phyloP scores from a whole-genome alignment of 2,888 invertebrate species.

The Drosophila cracens region DNA sequence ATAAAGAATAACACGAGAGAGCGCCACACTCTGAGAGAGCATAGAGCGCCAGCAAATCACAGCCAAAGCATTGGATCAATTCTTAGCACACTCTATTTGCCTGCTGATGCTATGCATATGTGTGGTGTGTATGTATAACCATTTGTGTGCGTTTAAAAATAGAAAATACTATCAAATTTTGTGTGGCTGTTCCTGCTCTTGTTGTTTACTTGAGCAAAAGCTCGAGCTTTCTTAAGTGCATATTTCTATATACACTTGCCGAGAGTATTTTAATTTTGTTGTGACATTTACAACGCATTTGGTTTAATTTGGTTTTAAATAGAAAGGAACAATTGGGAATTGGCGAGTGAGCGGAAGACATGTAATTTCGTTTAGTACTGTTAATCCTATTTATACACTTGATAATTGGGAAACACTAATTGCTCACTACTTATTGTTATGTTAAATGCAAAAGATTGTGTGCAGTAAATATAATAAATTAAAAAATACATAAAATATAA shows the following conservation, averaged over 20 bases:
- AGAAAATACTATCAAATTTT: conserved; percentile 7
- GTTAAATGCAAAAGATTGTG: neutral
- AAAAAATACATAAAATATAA: neutral
- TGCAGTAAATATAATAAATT: neutral
- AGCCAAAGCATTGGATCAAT: neutral
- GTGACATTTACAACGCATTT: neutral
- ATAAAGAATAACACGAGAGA: neutral
- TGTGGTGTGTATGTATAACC: neutral
- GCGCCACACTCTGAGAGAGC: neutral
- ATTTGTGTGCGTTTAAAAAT: conserved; percentile 27
- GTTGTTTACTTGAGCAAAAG: neutral
- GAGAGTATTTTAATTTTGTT: neutral
- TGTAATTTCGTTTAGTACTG: neutral
- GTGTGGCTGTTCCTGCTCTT: neutral
- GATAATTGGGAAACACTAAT: neutral
- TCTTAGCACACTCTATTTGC: neutral
- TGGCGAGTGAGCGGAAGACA: neutral
- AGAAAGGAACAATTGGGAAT: neutral
- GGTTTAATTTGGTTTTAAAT: neutral
- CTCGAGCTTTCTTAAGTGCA: neutral
- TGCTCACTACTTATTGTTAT: neutral
- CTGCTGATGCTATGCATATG: neutral
- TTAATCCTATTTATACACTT: neutral
- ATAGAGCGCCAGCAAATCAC: neutral
- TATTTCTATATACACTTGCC: neutral